Evolutionary conservation across 1,140 invertebrate genomes (phyloP).

Genomic region (Pteromalus puparum): DNA sequence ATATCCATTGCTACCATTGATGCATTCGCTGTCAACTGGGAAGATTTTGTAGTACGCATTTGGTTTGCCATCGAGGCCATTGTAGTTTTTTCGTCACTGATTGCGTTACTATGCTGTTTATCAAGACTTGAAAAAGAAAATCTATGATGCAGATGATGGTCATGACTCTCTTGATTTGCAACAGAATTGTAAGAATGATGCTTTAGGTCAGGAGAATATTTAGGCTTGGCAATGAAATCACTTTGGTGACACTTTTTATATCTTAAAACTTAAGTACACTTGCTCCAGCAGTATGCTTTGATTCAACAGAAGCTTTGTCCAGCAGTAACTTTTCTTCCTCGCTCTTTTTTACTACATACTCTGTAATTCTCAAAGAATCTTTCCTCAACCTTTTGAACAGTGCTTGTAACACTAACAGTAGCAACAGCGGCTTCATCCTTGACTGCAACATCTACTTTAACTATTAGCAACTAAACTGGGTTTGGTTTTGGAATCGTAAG

Average conservation of each 20-base stretch:
- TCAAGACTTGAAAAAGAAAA: neutral
- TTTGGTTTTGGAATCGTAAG: neutral
- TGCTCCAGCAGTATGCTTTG: neutral
- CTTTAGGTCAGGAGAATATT: constrained; percentile 36
- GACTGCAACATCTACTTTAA: neutral
- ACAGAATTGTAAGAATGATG: neutral
- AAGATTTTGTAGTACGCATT: constrained; percentile 8
- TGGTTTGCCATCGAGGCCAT: constrained; percentile 2
- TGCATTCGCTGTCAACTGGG: neutral
- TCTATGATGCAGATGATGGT: constrained; percentile 35
- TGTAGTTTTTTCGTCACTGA: constrained; percentile 29
- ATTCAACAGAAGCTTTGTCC: constrained; percentile 2
- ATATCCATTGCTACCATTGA: constrained; percentile 56
- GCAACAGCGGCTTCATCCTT: neutral
- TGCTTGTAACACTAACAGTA: neutral
- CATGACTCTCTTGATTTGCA: neutral
- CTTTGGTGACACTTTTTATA: neutral
- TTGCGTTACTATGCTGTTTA: constrained; percentile 17
- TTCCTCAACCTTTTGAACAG: constrained; percentile 17
- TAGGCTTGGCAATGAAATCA: neutral
- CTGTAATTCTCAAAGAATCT: constrained; percentile 34
- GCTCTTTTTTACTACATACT: neutral
- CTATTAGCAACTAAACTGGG: neutral
- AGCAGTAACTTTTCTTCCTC: constrained; percentile 19
- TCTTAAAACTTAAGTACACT: constrained; percentile 14